Base-by-base conservation (phyloP, 2,888 invertebrate species). In the Ophion costatus region DNA sequence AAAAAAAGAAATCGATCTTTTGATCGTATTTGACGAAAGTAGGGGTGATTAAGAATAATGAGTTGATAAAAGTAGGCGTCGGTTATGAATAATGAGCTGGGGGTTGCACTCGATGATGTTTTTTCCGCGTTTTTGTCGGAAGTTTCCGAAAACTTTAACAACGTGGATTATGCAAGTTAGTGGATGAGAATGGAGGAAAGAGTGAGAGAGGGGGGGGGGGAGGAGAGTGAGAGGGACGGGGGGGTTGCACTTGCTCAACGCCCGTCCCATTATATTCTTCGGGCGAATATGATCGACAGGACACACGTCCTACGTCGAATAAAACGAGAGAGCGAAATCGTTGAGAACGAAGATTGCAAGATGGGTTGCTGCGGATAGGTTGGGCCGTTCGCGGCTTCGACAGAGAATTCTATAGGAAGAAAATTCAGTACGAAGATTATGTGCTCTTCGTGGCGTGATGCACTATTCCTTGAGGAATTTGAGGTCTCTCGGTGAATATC, bases 341-440 rank as follows among this genome's bases (percentile, higher is more conserved):
- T 45, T 51, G 64, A 56, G 67, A 61, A 59, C 14, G 76, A 61
- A 69, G 38, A 22, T 59, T 24, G 57, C 59, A 29, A 29, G 29
- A 29, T 29, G 29, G 59, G 11, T 11, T n/a, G 51, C 29, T 51
- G 38, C 3, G 29, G 29, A 29, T 29, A 29, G 29, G 29, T 29
- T 29, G 29, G 64, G 51, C 33, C 6, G 69, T n/a, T 29, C 29
- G 51, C 42, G 42, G 51, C 22, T 63, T 22, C 45, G 59, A n/a
- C 20, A 59, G 67, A 61, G 63, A 82, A 79, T 77, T 61, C 84
- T 71, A 45, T 66, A 57, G 75, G 66, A 79, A 66, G n/a, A 29
- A 79, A 84, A 84, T 84, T 75, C 82, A 67, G 71, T 67, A 76
- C 75, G 66, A 84, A 82, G 82, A 84, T 84, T 84, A 84, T 84